These are phyloP conservation scores for Melospiza georgiana DNA, from an alignment of 2,113 vertebrate species.

Conservation along the genomic window DNA sequence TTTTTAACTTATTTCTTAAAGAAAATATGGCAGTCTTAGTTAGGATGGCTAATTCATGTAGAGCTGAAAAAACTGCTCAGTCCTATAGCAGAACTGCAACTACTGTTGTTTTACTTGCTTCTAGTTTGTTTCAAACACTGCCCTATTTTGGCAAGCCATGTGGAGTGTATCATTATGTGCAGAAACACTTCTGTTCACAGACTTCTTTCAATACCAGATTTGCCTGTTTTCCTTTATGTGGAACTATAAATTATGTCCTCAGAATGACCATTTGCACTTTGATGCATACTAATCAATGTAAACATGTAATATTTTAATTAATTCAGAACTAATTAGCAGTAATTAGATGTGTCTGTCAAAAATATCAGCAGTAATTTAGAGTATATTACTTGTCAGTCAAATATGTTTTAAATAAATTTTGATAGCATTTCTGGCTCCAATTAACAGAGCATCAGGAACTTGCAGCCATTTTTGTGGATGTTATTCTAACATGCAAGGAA, in stretches of 20 bases:
- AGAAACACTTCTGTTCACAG: background rate
- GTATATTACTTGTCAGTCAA: constrained; percentile 11
- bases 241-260: background rate
- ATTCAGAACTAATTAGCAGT: constrained; percentile 38
- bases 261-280: constrained; percentile 39
- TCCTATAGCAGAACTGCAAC: background rate
- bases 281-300: constrained; percentile 12
- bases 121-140: background rate
- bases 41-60: background rate
- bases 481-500: background rate
- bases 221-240: background rate
- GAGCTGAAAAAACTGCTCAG: background rate
- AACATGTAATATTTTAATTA: constrained; percentile 19
- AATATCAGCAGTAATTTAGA: constrained; percentile 2
- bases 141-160: background rate
- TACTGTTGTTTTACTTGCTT: background rate
- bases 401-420: constrained; percentile 8
- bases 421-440: background rate
- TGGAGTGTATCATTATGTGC: background rate
- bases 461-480: background rate
- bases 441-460: constrained; percentile 7
- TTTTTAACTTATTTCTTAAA: background rate
- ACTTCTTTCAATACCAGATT: background rate
- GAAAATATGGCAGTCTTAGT: background rate
- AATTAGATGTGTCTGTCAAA: constrained; percentile 41